A percentile compares a stretch with the other conserved stretches of the same genome.
phyloP scores from a whole-genome alignment of 2,113 vertebrate species.

The Zootoca vivipara region DNA sequence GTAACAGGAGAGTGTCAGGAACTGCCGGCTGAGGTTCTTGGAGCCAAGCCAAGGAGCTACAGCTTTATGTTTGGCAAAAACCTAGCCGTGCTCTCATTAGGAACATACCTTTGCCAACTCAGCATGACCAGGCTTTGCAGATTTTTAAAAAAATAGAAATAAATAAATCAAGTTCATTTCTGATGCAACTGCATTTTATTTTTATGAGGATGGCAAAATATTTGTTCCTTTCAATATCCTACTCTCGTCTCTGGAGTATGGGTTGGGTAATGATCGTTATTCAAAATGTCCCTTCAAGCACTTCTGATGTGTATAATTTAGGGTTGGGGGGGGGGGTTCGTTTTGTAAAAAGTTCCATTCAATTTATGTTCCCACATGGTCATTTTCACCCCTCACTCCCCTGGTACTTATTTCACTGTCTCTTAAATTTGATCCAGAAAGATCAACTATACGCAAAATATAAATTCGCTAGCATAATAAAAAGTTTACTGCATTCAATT shows the following conservation, averaged over 20 bases:
- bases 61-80: background rate
- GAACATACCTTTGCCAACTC: conserved; percentile 27
- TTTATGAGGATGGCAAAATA: background rate
- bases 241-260: background rate
- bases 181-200: conserved; percentile 25
- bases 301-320: background rate
- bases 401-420: fast-evolving
- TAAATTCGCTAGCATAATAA: background rate
- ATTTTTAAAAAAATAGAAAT: conserved; percentile 29
- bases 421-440: background rate
- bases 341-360: background rate
- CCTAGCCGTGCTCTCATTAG: background rate
- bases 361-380: background rate
- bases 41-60: background rate
- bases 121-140: conserved; percentile 24
- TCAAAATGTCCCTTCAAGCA: background rate
- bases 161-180: conserved; percentile 23
- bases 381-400: background rate
- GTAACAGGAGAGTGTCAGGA: background rate
- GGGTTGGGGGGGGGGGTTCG: background rate
- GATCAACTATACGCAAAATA: background rate
- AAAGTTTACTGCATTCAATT: background rate
- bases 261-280: background rate
- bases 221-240: background rate
- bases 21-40: background rate